These are phyloP conservation scores for Thymallus thymallus DNA, from an alignment of 2,113 vertebrate genomes.

Conservation along the genomic window DNA sequence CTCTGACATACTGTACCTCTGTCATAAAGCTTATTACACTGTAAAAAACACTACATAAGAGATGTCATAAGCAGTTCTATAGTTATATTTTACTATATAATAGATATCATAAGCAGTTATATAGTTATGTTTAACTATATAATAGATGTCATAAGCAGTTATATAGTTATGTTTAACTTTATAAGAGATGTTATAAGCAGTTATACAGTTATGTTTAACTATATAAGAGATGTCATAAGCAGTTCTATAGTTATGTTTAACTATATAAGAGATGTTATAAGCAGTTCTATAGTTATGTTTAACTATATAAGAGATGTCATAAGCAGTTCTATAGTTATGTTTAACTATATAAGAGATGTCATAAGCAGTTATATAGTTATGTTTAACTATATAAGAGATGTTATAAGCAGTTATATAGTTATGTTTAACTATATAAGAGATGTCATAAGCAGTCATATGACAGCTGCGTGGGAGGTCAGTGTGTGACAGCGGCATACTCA, in stretches of 20 bases:
- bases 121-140: not conserved
- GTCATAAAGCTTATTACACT: not conserved
- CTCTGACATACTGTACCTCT: not conserved
- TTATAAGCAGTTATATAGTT: not conserved
- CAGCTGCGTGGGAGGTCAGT: slow-evolving; percentile 28
- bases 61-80: not conserved
- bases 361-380: not conserved
- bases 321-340: not conserved
- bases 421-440: not conserved
- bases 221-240: not conserved
- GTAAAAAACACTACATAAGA: too few species aligned
- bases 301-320: not conserved
- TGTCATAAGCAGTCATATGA: not conserved
- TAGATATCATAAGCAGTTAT: not conserved
- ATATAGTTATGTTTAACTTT: not conserved
- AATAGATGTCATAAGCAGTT: not conserved
- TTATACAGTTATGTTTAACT: not conserved
- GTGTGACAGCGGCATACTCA: slow-evolving; percentile 59
- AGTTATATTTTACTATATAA: not conserved
- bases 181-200: not conserved
- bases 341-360: not conserved
- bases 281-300: not conserved
- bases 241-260: not conserved
- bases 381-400: not conserved
- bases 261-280: not conserved